These are phyloP conservation scores for Lumbricus terrestris DNA, from an alignment of 2,888 invertebrate genomes.

Conservation along the genomic window DNA sequence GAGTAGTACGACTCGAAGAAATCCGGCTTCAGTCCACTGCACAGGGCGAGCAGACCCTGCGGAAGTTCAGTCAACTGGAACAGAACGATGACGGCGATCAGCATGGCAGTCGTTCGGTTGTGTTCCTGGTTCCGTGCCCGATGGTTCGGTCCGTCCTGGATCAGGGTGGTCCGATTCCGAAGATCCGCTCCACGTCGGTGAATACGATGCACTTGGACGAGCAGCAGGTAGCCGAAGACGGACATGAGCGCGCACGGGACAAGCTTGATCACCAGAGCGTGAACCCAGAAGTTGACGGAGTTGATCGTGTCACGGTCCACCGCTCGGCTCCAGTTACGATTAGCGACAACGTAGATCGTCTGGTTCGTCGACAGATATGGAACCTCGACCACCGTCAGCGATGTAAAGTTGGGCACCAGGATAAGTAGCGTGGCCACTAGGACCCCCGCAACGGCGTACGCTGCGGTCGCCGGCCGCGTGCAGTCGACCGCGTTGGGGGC, in stretches of 20 bases:
- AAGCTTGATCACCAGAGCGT: slow-evolving; percentile 85
- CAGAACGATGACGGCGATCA: slow-evolving; percentile 78
- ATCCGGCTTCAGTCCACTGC: slow-evolving; percentile 52
- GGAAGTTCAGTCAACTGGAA: slow-evolving; percentile 88
- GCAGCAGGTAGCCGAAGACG: slow-evolving; percentile 62
- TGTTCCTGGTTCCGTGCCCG: neutral
- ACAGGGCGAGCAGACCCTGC: slow-evolving; percentile 71
- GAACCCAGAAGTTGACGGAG: slow-evolving; percentile 66
- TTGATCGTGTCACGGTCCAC: slow-evolving; percentile 5
- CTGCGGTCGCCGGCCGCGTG: neutral
- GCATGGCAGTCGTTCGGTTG: slow-evolving; percentile 64
- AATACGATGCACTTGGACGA: slow-evolving; percentile 35
- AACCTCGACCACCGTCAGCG: slow-evolving; percentile 49
- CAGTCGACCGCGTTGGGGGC: neutral
- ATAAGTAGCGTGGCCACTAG: slow-evolving; percentile 81
- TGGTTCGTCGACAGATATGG: neutral
- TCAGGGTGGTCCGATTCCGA: neutral
- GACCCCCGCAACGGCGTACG: slow-evolving; percentile 73
- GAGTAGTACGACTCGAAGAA: slow-evolving; percentile 64
- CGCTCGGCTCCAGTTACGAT: neutral
- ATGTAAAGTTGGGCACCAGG: slow-evolving; percentile 80
- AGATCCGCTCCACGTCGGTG: slow-evolving; percentile 24
- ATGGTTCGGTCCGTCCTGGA: neutral
- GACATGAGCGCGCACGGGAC: slow-evolving; percentile 85
- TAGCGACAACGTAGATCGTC: neutral